Conservation (phyloP, 2,113 vertebrate genomes). For the Alectura lathami region DNA sequence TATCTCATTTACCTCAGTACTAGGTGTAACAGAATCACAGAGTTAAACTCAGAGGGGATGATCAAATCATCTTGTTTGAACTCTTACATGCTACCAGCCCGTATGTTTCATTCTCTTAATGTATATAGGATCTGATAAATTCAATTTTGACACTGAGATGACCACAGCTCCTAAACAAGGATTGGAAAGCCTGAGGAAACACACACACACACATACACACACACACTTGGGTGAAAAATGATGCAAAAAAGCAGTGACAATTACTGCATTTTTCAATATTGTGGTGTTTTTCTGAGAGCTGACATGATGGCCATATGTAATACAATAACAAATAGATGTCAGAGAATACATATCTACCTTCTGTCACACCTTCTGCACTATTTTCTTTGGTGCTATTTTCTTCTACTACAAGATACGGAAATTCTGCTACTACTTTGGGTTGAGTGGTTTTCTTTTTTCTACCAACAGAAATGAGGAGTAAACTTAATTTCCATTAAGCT, state of each 20-base stretch:
- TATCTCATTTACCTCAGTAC: not conserved
- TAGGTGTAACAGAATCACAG: not conserved
- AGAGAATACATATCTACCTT: not conserved
- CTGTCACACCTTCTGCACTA: not conserved
- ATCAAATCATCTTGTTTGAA: not conserved
- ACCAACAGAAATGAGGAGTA: not conserved
- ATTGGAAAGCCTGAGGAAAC: conserved; percentile 6
- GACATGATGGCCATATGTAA: not conserved
- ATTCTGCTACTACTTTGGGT: not conserved
- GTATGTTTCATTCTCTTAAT: not conserved
- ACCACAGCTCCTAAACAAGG: not conserved
- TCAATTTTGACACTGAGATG: not conserved
- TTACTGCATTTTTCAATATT: not conserved
- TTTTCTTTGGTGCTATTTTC: not conserved
- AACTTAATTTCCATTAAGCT: not conserved
- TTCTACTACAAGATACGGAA: not conserved
- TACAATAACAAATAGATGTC: not conserved
- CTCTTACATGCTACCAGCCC: not conserved
- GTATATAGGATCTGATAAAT: not conserved
- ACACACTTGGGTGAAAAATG: not conserved
- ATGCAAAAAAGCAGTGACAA: too few species aligned
- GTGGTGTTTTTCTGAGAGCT: not conserved
- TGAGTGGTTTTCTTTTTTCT: not conserved
- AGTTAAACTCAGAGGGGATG: not conserved
- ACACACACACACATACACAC: not conserved